These are phyloP conservation scores for Microctonus aethiopoides DNA, from an alignment of 2,888 invertebrate genomes.

Conservation along the genomic window DNA sequence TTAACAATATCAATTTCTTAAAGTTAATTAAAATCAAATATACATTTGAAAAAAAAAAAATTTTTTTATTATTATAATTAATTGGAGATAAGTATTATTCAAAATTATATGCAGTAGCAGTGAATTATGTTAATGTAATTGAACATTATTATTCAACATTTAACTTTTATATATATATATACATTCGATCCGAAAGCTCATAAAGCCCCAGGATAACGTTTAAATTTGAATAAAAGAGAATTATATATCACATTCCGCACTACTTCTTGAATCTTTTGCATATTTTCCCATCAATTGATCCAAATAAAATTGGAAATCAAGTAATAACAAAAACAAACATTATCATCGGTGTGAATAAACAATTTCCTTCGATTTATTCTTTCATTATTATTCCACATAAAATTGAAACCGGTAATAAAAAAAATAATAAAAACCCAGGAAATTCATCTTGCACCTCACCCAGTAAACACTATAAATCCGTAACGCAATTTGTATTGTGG, in stretches of 20 bases:
- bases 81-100: neutral
- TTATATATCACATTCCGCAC: too few species aligned
- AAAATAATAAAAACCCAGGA: slow-evolving; percentile 30
- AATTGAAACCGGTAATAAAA: slow-evolving; percentile 24
- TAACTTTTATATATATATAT: too few species aligned
- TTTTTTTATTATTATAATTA: too few species aligned
- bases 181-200: too few species aligned
- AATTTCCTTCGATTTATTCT: neutral
- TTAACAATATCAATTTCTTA: neutral
- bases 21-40: neutral
- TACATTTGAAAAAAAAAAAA: neutral
- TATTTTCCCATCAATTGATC: neutral
- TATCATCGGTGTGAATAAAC: neutral
- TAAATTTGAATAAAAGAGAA: too few species aligned
- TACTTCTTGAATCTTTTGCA: too few species aligned
- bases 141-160: too few species aligned
- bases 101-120: too few species aligned
- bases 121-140: too few species aligned
- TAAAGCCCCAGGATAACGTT: too few species aligned
- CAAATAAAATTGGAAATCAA: neutral
- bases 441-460: slow-evolving; percentile 18
- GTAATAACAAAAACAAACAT: neutral
- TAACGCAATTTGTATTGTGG: slow-evolving; percentile 56
- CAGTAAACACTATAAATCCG: slow-evolving; percentile 41
- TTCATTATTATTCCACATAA: neutral